Base-by-base conservation (phyloP, 1,140 invertebrate species). In the Drosophila chauvacae region DNA sequence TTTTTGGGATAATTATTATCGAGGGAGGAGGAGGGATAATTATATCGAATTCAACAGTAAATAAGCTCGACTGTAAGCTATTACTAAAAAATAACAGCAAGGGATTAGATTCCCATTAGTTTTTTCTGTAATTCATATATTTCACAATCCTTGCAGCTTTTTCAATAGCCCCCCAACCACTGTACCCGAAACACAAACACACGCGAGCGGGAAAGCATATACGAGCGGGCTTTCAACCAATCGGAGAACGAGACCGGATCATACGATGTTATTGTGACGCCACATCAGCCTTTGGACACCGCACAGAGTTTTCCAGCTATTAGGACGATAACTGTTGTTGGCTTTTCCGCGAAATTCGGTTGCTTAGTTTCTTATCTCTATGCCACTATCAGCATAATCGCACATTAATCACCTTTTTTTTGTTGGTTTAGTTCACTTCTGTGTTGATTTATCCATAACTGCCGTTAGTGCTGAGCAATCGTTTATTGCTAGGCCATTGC, bases 251-350 rank as follows among this genome's bases (percentile, higher is more conserved):
- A 45, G 63, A 66, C 45, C 69, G 76, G 71, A 87, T 87, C 83
- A 84, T 87, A 88, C 83, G 83, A 87, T 87, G 77, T 88, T 65
- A 60, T 58, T 41, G 50, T 63, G 64, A 55, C 62, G 80, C 69
- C 75, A 80, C 69, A 57, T 50, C 58, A 56, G 56, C 56, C 55
- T 60, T 55, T 62, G 65, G 44, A n/a, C 35, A 18, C 42, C 26
- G 20, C 74, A 37, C 50, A 37, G 33, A 28, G 39, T 28, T 56
- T 70, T 60, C 35, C 56, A 39, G n/a, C 7, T 18, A 23, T 11
- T 66, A 14, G 5, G 33, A 35, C 16, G 35, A 56, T 56, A 39
- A 37, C 9, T 39, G 35, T 56, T 55, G 14, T 39, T 39, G 35
- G 28, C 30, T 23, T 63, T 73, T 26, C 28, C 45, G 16, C 30